Conservation (phyloP, 2,888 invertebrate species). For the Folsomia candida region DNA sequence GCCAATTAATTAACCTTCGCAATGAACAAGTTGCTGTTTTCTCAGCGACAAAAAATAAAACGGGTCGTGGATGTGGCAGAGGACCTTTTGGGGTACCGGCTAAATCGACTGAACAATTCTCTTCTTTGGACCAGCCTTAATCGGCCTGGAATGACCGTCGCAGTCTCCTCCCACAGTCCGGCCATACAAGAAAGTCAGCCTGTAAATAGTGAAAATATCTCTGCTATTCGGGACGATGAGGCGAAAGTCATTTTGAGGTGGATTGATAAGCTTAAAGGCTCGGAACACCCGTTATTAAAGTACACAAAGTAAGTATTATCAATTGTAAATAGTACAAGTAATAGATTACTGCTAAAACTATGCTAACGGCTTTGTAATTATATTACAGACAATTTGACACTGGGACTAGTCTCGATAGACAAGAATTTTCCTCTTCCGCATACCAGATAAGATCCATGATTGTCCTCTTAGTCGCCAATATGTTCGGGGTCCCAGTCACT, state of each 20-base stretch:
- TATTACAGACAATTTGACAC: constrained; percentile 8
- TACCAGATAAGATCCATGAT: constrained; percentile 36
- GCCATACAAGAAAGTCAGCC: background rate
- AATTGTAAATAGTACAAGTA: too few relatives aligned
- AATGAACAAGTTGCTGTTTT: background rate
- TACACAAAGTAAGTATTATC: constrained; percentile 22
- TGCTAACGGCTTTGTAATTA: too few relatives aligned
- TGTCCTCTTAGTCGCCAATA: constrained; percentile 38
- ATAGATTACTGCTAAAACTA: too few relatives aligned
- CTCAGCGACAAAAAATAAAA: constrained; percentile 16
- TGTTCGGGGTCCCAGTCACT: constrained; percentile 23
- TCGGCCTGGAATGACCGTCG: background rate
- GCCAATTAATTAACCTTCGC: too few relatives aligned
- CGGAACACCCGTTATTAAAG: constrained; percentile 33
- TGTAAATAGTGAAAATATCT: background rate
- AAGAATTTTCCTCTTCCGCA: background rate
- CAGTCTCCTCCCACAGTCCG: background rate
- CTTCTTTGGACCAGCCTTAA: background rate
- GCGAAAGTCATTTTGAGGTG: constrained; percentile 16
- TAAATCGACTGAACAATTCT: constrained; percentile 3
- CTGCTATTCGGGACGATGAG: constrained; percentile 17
- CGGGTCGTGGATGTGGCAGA: constrained; percentile 30
- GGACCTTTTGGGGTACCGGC: constrained; percentile 19
- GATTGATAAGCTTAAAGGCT: constrained; percentile 23
- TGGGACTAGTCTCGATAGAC: background rate